phyloP scores from a whole-genome alignment of 2,797 vertebrate species.

The Nyctibius grandis region DNA sequence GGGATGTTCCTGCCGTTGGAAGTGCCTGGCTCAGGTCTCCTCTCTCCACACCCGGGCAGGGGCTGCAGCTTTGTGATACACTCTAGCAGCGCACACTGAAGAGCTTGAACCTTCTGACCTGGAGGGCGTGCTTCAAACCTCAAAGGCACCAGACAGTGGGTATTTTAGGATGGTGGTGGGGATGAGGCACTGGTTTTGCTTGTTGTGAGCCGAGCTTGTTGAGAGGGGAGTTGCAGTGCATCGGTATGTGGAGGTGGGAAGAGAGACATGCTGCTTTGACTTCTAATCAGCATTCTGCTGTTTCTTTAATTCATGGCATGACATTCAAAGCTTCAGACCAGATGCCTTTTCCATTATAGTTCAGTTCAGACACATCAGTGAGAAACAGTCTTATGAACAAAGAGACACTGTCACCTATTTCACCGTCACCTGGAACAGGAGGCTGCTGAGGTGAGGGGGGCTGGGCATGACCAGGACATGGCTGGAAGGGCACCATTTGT shows the following conservation, averaged over 20 bases:
- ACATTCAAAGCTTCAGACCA: background rate
- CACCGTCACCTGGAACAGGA: background rate
- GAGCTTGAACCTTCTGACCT: background rate
- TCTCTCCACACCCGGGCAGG: background rate
- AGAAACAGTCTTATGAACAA: background rate
- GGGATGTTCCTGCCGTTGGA: background rate
- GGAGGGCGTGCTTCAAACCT: background rate
- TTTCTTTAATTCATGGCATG: background rate
- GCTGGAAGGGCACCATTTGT: background rate
- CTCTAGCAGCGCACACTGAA: background rate
- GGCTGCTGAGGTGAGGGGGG: background rate
- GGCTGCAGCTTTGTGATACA: background rate
- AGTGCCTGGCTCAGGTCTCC: background rate
- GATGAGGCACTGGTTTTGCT: background rate
- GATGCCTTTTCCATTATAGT: background rate
- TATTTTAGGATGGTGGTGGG: background rate
- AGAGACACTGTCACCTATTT: background rate
- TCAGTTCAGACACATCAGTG: background rate
- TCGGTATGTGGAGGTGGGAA: background rate
- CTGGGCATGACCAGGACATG: background rate
- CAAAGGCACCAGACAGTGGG: background rate
- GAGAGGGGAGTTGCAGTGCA: background rate
- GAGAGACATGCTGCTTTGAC: background rate
- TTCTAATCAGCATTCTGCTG: background rate
- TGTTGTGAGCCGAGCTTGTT: background rate